phyloP scores from a whole-genome alignment of 2,888 invertebrate species.

The Tipula vernalis region DNA sequence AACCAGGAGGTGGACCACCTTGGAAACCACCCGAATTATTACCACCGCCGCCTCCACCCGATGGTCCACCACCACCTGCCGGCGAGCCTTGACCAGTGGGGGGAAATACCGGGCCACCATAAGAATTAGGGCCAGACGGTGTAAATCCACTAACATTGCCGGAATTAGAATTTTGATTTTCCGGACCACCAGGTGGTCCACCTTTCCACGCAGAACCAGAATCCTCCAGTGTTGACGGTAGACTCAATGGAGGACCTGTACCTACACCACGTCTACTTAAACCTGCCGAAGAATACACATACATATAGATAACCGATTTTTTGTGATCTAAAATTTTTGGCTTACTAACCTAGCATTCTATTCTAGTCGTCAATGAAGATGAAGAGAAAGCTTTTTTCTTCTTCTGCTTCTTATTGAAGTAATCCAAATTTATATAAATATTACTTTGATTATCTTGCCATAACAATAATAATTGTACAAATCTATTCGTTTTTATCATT shows the following conservation, averaged over 20 bases:
- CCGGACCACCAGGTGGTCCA: constrained; percentile 58
- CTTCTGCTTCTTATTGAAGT: constrained; percentile 5
- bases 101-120: constrained; percentile 44
- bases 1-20: constrained; percentile 59
- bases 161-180: constrained; percentile 37
- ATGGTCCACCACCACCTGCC: constrained; percentile 45
- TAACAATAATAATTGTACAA: neutral
- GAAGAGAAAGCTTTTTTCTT: neutral
- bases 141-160: constrained; percentile 39
- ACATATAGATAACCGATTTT: neutral
- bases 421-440: neutral
- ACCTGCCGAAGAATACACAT: constrained; percentile 37
- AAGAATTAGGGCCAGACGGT: constrained; percentile 36
- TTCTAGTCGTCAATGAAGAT: neutral
- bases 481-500: constrained; percentile 7
- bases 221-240: constrained; percentile 64
- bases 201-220: constrained; percentile 69
- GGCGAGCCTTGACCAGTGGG: constrained; percentile 65
- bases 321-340: neutral
- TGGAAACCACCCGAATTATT: constrained; percentile 37
- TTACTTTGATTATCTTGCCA: constrained; percentile 6
- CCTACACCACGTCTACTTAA: constrained; percentile 63
- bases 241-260: constrained; percentile 44
- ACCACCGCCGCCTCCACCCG: constrained; percentile 4
- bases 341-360: constrained; percentile 9